phyloP scores from a whole-genome alignment of 1,140 invertebrate genomes.

The Schmidtea mediterranea region DNA sequence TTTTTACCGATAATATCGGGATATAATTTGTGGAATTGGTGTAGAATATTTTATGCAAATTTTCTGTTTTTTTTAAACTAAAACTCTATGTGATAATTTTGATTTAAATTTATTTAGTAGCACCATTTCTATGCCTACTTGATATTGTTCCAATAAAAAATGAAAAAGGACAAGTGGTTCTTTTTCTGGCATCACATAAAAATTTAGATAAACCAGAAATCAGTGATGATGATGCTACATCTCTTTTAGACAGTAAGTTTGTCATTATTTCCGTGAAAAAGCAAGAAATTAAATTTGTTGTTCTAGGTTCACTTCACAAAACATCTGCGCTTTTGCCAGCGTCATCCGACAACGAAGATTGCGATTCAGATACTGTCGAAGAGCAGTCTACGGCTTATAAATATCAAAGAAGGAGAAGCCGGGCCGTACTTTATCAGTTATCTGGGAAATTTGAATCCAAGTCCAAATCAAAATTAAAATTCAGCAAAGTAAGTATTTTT shows the following conservation, averaged over 20 bases:
- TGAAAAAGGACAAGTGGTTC: conserved; percentile 77
- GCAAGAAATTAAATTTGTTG: too few relatives aligned
- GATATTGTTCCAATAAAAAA: conserved; percentile 95
- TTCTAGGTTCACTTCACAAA: too few relatives aligned
- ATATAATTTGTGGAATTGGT: too few relatives aligned
- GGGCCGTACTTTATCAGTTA: conserved; percentile 77
- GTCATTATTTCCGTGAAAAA: too few relatives aligned
- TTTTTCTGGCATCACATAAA: conserved; percentile 81
- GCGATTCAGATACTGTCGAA: conserved; percentile 25
- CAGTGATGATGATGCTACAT: conserved; percentile 18
- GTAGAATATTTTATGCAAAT: too few relatives aligned
- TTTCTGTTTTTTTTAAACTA: too few relatives aligned
- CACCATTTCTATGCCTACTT: conserved; percentile 71
- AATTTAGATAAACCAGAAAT: conserved; percentile 48
- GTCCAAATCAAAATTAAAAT: conserved; percentile 60
- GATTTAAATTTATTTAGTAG: too few relatives aligned
- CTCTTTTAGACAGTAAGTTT: too few relatives aligned
- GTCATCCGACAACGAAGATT: too few relatives aligned
- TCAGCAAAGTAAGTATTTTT: conserved; percentile 52
- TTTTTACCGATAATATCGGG: too few relatives aligned
- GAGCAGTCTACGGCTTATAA: conserved; percentile 41
- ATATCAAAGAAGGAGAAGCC: conserved; percentile 55
- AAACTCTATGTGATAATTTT: too few relatives aligned
- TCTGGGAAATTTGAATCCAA: conserved; percentile 56
- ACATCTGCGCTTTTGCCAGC: too few relatives aligned